These are phyloP conservation scores for Mongoloraphidia duomilia DNA, from an alignment of 2,888 invertebrate species.

Conservation along the genomic window DNA sequence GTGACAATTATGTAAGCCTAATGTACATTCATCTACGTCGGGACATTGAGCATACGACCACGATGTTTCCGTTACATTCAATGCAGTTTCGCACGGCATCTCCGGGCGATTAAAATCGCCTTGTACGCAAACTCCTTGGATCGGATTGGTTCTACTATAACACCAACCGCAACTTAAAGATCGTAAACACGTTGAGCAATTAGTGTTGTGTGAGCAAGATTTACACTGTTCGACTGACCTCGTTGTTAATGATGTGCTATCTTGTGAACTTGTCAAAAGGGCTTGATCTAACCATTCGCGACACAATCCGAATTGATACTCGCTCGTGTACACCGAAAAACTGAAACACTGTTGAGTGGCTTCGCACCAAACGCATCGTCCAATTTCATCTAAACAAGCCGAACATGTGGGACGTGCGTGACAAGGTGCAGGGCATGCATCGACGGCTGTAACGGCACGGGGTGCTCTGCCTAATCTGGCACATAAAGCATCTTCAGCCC, in stretches of 20 bases:
- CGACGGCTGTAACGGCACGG: constrained; percentile 41
- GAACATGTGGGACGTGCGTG: constrained; percentile 62
- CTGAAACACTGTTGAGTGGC: constrained; percentile 84
- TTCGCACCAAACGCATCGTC: constrained; percentile 92
- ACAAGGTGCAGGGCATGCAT: constrained; percentile 70
- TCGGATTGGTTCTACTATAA: constrained; percentile 75
- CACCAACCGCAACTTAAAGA: constrained; percentile 92
- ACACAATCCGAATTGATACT: constrained; percentile 86
- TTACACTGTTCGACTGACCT: constrained; percentile 55
- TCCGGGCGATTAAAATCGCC: constrained; percentile 76
- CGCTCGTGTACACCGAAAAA: constrained; percentile 89
- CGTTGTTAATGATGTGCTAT: constrained; percentile 19
- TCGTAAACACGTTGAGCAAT: constrained; percentile 66
- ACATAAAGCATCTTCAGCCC: constrained; percentile 77
- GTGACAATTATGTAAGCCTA: constrained; percentile 81
- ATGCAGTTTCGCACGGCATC: constrained; percentile 50
- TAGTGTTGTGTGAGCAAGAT: constrained; percentile 57
- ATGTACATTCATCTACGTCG: constrained; percentile 85
- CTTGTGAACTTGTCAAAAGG: constrained; percentile 26
- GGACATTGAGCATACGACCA: constrained; percentile 91
- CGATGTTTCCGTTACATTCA: constrained; percentile 54
- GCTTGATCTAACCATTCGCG: constrained; percentile 85
- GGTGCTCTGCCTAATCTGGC: constrained; percentile 59
- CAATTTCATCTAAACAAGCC: constrained; percentile 69
- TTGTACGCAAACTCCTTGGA: constrained; percentile 69